These are phyloP conservation scores for Coelopa frigida DNA, from an alignment of 1,140 invertebrate species.

Conservation along the genomic window DNA sequence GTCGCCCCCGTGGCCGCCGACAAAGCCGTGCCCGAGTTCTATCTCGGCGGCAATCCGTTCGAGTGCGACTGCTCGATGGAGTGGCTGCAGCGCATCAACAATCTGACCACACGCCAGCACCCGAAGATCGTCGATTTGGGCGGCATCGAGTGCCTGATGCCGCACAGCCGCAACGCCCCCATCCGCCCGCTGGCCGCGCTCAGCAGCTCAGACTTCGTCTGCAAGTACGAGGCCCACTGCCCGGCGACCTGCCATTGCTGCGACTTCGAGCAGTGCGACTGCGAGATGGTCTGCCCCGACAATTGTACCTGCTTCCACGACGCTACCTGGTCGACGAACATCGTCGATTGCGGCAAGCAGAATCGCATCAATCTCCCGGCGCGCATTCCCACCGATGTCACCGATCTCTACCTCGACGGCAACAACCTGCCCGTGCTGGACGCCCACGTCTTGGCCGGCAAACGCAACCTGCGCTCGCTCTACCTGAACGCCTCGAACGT, in stretches of 20 bases:
- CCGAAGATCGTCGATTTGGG: slow-evolving; percentile 74
- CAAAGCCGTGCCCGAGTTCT: slow-evolving; percentile 69
- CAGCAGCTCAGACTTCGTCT: slow-evolving; percentile 69
- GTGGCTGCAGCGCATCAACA: slow-evolving; percentile 78
- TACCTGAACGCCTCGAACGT: slow-evolving; percentile 78
- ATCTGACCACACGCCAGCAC: slow-evolving; percentile 61
- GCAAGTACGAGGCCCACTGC: slow-evolving; percentile 73
- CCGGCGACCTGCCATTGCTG: slow-evolving; percentile 78
- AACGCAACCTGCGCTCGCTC: slow-evolving; percentile 73
- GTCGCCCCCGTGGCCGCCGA: slow-evolving; percentile 55
- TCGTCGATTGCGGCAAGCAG: slow-evolving; percentile 71
- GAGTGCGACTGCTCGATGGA: slow-evolving; percentile 81
- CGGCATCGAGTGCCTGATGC: slow-evolving; percentile 72
- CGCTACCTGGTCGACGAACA: slow-evolving; percentile 76
- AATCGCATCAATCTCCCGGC: slow-evolving; percentile 60
- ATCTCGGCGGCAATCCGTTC: slow-evolving; percentile 81
- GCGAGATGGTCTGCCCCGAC: slow-evolving; percentile 75
- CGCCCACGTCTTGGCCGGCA: slow-evolving; percentile 75
- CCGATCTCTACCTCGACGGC: slow-evolving; percentile 84
- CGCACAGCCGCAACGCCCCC: slow-evolving; percentile 64
- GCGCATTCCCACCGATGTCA: slow-evolving; percentile 79
- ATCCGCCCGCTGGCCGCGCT: slow-evolving; percentile 65
- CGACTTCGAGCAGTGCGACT: slow-evolving; percentile 80
- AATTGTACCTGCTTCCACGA: slow-evolving; percentile 84
- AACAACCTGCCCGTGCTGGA: slow-evolving; percentile 72